Evolutionary conservation across 2,888 invertebrate genomes (phyloP), one percentile per base, ranked within the genome.

Genomic region (Pyrrhosoma nymphula): DNA sequence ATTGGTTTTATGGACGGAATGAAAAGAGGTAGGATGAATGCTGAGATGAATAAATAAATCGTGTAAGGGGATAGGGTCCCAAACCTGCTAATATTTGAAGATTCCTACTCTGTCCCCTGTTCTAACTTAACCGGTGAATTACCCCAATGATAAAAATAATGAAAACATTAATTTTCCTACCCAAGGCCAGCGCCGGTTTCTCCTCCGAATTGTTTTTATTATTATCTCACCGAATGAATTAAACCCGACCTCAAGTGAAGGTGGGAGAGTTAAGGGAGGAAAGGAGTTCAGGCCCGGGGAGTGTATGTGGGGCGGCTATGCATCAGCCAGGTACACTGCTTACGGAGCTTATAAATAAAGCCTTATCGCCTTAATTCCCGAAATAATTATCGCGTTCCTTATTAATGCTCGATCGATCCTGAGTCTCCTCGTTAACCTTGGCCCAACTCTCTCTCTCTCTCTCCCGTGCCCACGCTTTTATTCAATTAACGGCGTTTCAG

Each of bases 301-400:
- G 82, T 35, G 14, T 82, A 14, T 82, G 35, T 35, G 82, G 16
- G 16, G 12, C 35, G 35, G 35, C 35, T 14, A 82, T 35, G 12
- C 82, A 69, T n/a, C 82, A 82, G 82, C 8, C 35, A 30, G 69
- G 82, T 35, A 35, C 14, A 18, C 30, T 3, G 82, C 1, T 1
- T 3, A 20, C 6, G 60, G 82, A 82, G 82, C 18, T 30, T 82
- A 35, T 82, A 82, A 35, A 82, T 35, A 82, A 82, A 82, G 3
- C 82, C 82, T 35, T 35, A 30, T 82, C 75, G 16, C 35, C 18
- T 82, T 82, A 35, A 82, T 82, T 82, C 82, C 82, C 82, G 35
- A 30, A 82, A 82, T 82, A 82, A 82, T 82, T 35, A 82, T 82
- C 82, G 30, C 30, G 82, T 35, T 82, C 26, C 82, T 82, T 82